Evolutionary conservation across 2,797 vertebrate genomes (phyloP).

Genomic region (Cossypha niveicapilla): DNA sequence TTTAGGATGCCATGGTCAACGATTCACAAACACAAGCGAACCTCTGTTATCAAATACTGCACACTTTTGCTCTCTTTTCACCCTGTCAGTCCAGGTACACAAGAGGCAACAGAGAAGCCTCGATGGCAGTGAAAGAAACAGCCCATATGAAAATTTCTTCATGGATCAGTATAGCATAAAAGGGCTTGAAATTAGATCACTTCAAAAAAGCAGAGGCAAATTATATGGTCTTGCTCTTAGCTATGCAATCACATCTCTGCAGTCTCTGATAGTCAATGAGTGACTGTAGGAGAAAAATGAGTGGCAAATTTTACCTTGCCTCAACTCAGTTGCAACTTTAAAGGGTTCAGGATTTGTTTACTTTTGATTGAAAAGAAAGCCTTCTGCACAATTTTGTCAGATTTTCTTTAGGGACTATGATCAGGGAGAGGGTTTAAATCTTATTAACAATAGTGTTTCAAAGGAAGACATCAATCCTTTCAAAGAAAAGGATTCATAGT

Average conservation of each 20-base stretch:
- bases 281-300: neutral
- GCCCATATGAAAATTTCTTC: neutral
- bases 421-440: neutral
- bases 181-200: constrained; percentile 11
- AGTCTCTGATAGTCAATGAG: neutral
- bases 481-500: neutral
- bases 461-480: neutral
- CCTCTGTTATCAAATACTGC: neutral
- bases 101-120: neutral
- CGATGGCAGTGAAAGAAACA: neutral
- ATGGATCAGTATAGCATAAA: neutral
- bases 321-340: constrained; percentile 19
- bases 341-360: neutral
- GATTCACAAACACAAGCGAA: neutral
- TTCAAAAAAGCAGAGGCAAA: constrained; percentile 16
- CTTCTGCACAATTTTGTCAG: neutral
- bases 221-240: neutral
- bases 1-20: neutral
- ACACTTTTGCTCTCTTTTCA: neutral
- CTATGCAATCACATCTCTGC: neutral
- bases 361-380: neutral
- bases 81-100: neutral
- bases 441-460: neutral
- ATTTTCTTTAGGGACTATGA: neutral
- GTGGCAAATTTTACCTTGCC: neutral